These are phyloP conservation scores for Perithous albicinctus DNA, from an alignment of 2,888 invertebrate genomes.

Conservation along the genomic window DNA sequence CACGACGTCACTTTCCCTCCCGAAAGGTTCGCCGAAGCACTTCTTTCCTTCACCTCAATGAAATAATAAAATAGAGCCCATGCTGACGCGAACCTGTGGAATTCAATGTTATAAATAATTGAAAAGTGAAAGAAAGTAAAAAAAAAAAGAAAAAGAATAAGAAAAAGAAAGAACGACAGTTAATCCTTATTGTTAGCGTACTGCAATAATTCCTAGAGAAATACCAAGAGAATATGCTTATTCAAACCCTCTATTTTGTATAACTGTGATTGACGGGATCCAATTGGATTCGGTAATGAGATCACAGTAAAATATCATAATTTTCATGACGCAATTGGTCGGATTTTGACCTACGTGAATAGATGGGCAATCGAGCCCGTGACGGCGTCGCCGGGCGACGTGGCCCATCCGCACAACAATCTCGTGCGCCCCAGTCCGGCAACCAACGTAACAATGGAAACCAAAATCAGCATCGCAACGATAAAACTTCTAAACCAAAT, in stretches of 20 bases:
- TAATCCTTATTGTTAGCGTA: slow-evolving; percentile 1
- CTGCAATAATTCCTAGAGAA: slow-evolving; percentile 22
- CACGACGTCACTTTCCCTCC: slow-evolving; percentile 47
- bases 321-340: slow-evolving; percentile 82
- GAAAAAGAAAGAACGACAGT: background rate
- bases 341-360: slow-evolving; percentile 80
- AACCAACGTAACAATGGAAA: slow-evolving; percentile 84
- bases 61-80: background rate
- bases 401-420: slow-evolving; percentile 83
- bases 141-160: background rate
- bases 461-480: slow-evolving; percentile 84
- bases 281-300: slow-evolving; percentile 69
- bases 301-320: slow-evolving; percentile 70
- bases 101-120: slow-evolving; percentile 32
- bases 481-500: slow-evolving; percentile 85
- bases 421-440: slow-evolving; percentile 83
- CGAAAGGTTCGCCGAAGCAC: slow-evolving; percentile 48
- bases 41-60: slow-evolving; percentile 42
- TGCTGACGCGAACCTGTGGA: slow-evolving; percentile 43
- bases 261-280: slow-evolving; percentile 69
- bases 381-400: slow-evolving; percentile 84
- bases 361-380: slow-evolving; percentile 85
- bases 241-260: slow-evolving; percentile 35
- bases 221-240: slow-evolving; percentile 49
- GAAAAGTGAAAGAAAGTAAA: slow-evolving; percentile 1